A percentile compares a stretch with the other conserved stretches of the same genome.
Conservation (phyloP, 1,140 invertebrate genomes). For the Meloidogyne exigua region DNA sequence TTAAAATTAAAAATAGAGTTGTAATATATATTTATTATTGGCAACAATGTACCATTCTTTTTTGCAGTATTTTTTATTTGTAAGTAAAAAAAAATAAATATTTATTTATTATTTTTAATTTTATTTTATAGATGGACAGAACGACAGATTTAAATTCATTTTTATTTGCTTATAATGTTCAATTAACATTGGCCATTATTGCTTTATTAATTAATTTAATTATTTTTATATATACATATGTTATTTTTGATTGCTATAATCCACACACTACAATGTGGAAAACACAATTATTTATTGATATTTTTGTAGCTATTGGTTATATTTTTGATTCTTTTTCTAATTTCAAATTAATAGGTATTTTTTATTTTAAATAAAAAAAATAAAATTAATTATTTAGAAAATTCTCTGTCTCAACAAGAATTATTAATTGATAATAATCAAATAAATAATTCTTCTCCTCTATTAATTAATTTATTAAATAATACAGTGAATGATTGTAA, state of each 20-base stretch:
- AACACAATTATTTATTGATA: constrained; percentile 16
- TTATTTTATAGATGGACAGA: constrained; percentile 12
- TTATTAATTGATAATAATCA: neutral
- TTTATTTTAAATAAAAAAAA: too few species aligned
- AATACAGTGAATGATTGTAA: constrained; percentile 20
- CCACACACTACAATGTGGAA: constrained; percentile 22
- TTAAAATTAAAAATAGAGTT: too few species aligned
- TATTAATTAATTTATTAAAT: neutral
- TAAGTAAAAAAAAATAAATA: too few species aligned
- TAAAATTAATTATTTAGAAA: neutral
- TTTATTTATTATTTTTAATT: too few species aligned
- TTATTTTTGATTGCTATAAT: constrained; percentile 9
- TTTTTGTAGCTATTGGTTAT: constrained; percentile 12
- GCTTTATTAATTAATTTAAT: constrained; percentile 16
- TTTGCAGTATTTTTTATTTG: too few species aligned
- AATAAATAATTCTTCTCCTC: neutral
- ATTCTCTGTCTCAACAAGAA: neutral
- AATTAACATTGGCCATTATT: neutral
- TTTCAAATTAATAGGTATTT: constrained; percentile 1
- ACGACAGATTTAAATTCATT: constrained; percentile 3
- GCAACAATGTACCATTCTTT: too few species aligned
- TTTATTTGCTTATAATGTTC: constrained; percentile 1
- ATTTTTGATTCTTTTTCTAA: constrained; percentile 20
- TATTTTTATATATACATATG: constrained; percentile 3
- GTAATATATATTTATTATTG: too few species aligned